Base-by-base conservation (phyloP, 2,888 invertebrate species). In the Allygus modestus region DNA sequence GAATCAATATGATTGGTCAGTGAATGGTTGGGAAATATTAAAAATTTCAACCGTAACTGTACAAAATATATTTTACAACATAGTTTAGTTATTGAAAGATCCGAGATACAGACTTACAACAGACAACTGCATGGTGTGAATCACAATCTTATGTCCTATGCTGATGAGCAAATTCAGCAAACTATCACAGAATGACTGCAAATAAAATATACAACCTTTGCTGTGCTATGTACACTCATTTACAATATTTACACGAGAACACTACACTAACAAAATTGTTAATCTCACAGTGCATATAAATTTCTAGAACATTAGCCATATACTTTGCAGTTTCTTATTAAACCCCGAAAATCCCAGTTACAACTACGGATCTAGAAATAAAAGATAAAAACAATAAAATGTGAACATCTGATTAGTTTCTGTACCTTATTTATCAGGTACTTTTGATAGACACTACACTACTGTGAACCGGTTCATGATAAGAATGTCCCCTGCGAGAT, bases 121-220 rank as follows among this genome's bases (percentile, higher is more conserved):
- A 58, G 58, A 23, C 12, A 58, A 58, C 23, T 58, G 58, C n/a
- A 37, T 73, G 26, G 31, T 31, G 33, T 69, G n/a, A 73, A 43
- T 77, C 51, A 77, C 77, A 77, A 46, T 46, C 46, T 77, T 51
- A 46, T 17, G 12, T 15, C 51, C 17, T 26, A 31, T 54, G 58
- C 58, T 79, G 33, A 37, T 79, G 79, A 79, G 79, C 54, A 31
- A 33, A 23, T n/a, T 31, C 75, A 75, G 46, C 75, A 43, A 51
- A 26, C 54, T 79, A 79, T 79, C 79, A 79, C 79, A 79, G 79
- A 51, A 33, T 79, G 1, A 58, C 79, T 79, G 79, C 37, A 79
- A 79, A 79, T 26, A 58, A 79, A 79, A 33, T 77, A 77, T 77
- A 77, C 75, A 77, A 77, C 75, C 75, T 46, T 46, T 46, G 51